Percentiles rank a stretch among this genome's conserved stretches.
Conservation (phyloP, 2,797 vertebrate genomes). For the Lacerta viridis region DNA sequence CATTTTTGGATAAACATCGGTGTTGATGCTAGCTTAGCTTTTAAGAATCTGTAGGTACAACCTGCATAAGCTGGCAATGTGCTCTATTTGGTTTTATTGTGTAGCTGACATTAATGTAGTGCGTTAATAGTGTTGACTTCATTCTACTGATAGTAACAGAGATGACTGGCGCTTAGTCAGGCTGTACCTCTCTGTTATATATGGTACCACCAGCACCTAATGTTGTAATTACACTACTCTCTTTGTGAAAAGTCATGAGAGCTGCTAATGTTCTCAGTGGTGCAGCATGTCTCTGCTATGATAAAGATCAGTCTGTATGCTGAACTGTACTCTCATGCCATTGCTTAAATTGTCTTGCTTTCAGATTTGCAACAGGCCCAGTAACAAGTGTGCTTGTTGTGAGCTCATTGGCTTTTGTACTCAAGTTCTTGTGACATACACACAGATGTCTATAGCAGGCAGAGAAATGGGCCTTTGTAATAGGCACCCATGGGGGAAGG, state of each 20-base stretch:
- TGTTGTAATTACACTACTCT: constrained; percentile 60
- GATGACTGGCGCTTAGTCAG: constrained; percentile 42
- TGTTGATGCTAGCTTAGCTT: constrained; percentile 11
- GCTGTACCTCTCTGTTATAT: constrained; percentile 34
- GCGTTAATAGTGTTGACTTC: constrained; percentile 4
- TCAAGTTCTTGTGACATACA: constrained; percentile 25
- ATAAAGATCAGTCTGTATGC: constrained; percentile 65
- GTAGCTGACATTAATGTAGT: constrained; percentile 13
- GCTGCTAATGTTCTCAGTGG: constrained; percentile 31
- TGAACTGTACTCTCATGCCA: constrained; percentile 48
- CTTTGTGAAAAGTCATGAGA: constrained; percentile 64
- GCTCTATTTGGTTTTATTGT: constrained; percentile 1
- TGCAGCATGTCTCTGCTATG: constrained; percentile 47
- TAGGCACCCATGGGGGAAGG: neutral
- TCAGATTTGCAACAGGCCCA: constrained; percentile 57
- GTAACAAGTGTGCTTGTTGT: constrained; percentile 68
- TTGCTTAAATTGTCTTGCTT: constrained; percentile 61
- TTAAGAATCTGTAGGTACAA: neutral
- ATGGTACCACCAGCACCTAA: constrained; percentile 70
- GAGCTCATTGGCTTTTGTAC: constrained; percentile 52
- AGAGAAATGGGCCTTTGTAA: constrained; percentile 54
- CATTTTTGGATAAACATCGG: constrained; percentile 3
- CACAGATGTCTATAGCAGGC: constrained; percentile 63
- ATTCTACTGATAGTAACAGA: constrained; percentile 3
- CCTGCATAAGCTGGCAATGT: neutral